Percentiles rank a stretch among this genome's conserved stretches.
Evolutionary conservation across 2,113 vertebrate species (phyloP).

Genomic region (Amazona vittata): DNA sequence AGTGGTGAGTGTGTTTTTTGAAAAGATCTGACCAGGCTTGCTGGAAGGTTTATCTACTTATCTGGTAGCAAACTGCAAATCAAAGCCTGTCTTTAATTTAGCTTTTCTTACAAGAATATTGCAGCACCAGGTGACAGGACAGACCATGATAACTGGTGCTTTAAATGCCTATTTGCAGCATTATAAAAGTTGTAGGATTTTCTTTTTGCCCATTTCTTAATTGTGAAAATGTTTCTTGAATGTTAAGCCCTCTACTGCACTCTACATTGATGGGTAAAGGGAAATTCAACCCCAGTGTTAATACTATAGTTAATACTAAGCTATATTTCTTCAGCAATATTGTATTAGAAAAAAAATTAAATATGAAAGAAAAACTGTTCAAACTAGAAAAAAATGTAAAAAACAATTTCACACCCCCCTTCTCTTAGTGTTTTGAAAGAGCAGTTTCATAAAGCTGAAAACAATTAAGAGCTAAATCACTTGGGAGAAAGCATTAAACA

Average conservation of each 20-base stretch:
- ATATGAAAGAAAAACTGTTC: background rate
- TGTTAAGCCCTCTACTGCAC: background rate
- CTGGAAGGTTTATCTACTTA: background rate
- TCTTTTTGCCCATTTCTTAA: background rate
- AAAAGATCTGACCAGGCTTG: background rate
- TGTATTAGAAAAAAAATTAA: background rate
- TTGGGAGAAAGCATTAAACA: slow-evolving; percentile 35
- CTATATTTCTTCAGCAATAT: background rate
- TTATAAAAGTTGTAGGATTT: background rate
- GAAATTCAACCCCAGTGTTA: background rate
- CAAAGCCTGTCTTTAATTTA: background rate
- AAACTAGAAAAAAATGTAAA: background rate
- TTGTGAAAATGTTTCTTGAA: background rate
- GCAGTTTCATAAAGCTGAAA: slow-evolving; percentile 22
- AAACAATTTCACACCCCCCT: background rate
- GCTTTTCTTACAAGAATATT: background rate
- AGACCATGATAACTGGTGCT: background rate
- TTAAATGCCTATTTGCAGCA: background rate
- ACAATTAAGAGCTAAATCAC: slow-evolving; percentile 29
- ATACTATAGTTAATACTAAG: background rate
- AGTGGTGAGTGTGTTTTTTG: background rate
- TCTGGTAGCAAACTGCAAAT: background rate
- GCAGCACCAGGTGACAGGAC: background rate
- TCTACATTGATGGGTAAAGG: background rate
- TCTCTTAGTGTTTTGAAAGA: background rate